phyloP scores from a whole-genome alignment of 2,888 invertebrate genomes.

The Mesochorus sp. region DNA sequence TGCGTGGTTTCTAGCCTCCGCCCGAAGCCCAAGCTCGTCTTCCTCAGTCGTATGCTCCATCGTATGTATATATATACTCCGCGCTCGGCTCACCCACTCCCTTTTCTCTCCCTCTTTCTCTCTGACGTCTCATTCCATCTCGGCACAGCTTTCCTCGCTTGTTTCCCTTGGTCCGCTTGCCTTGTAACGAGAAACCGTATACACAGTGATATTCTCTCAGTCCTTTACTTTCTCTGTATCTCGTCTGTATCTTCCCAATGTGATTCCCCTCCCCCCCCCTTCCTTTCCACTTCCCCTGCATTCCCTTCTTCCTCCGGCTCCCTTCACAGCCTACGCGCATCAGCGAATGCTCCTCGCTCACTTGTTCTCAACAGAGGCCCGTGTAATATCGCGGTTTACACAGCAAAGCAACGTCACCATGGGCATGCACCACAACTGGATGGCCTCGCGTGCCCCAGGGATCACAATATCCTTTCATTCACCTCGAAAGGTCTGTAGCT shows the following conservation, averaged over 20 bases:
- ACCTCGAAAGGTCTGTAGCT: slow-evolving; percentile 27
- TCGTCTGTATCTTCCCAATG: slow-evolving; percentile 4
- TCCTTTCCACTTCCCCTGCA: too few species aligned
- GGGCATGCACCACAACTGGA: slow-evolving; percentile 25
- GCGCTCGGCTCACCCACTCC: too few species aligned
- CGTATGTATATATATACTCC: too few species aligned
- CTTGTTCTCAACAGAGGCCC: slow-evolving; percentile 51
- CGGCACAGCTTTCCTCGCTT: background rate
- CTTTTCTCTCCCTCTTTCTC: slow-evolving; percentile 3
- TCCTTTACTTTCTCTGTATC: slow-evolving; percentile 37
- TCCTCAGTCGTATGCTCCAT: slow-evolving; percentile 18
- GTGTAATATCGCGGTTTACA: slow-evolving; percentile 69
- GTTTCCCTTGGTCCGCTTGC: slow-evolving; percentile 13
- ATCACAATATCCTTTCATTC: slow-evolving; percentile 71
- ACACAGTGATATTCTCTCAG: slow-evolving; percentile 25
- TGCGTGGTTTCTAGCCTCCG: slow-evolving; percentile 53
- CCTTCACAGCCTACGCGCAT: slow-evolving; percentile 23
- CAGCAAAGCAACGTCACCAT: slow-evolving; percentile 55
- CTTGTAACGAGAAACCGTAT: slow-evolving; percentile 3
- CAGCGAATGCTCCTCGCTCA: slow-evolving; percentile 34
- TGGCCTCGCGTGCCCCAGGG: slow-evolving; percentile 58
- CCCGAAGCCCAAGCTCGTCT: slow-evolving; percentile 35
- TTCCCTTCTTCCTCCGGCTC: too few species aligned
- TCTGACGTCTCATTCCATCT: slow-evolving; percentile 39
- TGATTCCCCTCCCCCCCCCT: too few species aligned